Conservation (phyloP, 2,797 vertebrate species). For the Lacerta viridis region DNA sequence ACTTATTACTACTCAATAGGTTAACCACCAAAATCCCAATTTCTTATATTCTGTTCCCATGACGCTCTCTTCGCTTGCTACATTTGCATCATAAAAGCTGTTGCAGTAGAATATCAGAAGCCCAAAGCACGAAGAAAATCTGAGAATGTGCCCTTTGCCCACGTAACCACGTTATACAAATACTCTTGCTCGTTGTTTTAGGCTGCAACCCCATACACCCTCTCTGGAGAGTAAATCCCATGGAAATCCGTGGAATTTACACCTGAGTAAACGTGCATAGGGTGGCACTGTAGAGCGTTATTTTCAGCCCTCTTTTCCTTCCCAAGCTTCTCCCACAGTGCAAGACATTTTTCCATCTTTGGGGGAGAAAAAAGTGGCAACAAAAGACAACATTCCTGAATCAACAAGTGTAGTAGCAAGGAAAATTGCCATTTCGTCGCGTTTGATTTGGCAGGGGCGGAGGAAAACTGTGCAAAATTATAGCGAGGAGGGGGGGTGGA, state of each 20-base stretch:
- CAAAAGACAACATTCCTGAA: not conserved
- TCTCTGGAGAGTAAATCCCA: too few relatives aligned
- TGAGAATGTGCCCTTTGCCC: not conserved
- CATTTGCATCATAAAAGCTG: not conserved
- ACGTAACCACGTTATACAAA: not conserved
- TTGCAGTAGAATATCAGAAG: not conserved
- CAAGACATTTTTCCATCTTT: not conserved
- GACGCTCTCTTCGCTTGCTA: not conserved
- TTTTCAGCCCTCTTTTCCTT: not conserved
- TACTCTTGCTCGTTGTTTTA: not conserved
- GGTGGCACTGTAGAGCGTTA: not conserved
- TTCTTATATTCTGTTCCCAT: not conserved
- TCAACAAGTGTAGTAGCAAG: not conserved
- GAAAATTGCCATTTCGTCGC: conserved; percentile 36
- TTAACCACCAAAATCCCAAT: not conserved
- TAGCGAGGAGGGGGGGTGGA: not conserved
- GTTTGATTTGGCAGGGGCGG: conserved; percentile 34
- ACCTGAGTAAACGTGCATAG: not conserved
- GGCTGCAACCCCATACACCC: too few relatives aligned
- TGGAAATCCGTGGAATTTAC: not conserved
- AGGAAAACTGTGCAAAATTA: conserved; percentile 30
- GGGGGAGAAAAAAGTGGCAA: not conserved
- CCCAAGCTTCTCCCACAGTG: not conserved
- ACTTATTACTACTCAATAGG: not conserved
- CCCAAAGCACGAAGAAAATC: too few relatives aligned